phyloP scores from a whole-genome alignment of 2,888 invertebrate genomes.

The Ecliptopera silaceata region DNA sequence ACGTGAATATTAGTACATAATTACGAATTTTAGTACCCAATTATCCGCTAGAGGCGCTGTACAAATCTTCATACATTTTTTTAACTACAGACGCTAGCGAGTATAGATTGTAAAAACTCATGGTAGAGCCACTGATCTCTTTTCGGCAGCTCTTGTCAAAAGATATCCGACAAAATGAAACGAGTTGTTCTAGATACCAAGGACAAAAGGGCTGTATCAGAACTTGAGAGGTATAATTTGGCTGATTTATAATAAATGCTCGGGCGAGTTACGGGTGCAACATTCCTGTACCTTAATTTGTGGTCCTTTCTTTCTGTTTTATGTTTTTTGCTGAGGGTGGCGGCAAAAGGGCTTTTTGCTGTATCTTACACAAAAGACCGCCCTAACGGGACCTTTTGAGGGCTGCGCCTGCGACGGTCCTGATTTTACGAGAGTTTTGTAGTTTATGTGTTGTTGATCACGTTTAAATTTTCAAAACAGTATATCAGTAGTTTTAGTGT shows the following conservation, averaged over 20 bases:
- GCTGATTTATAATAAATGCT: constrained; percentile 56
- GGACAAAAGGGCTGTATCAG: constrained; percentile 45
- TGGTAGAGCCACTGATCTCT: too few species aligned
- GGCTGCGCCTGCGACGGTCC: constrained; percentile 45
- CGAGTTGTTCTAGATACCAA: constrained; percentile 9
- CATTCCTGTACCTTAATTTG: constrained; percentile 78
- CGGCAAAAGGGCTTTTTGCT: constrained; percentile 73
- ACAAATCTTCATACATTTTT: too few species aligned
- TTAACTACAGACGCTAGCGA: too few species aligned
- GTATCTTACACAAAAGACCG: constrained; percentile 61
- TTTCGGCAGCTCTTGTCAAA: too few species aligned
- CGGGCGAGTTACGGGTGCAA: constrained; percentile 71
- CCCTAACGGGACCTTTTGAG: constrained; percentile 70
- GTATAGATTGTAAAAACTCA: too few species aligned
- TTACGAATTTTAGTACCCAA: too few species aligned
- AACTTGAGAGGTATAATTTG: constrained; percentile 52
- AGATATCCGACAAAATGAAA: too few species aligned
- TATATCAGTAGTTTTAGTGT: constrained; percentile 22
- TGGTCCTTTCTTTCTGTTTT: constrained; percentile 76
- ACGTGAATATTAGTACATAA: too few species aligned
- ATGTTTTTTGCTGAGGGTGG: constrained; percentile 75
- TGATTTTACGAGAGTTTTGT: constrained; percentile 35
- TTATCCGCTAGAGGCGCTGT: too few species aligned
- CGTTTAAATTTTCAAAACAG: constrained; percentile 16
- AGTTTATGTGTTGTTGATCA: constrained; percentile 37